phyloP scores from a whole-genome alignment of 2,888 invertebrate genomes.

The Amphipoea oculea region DNA sequence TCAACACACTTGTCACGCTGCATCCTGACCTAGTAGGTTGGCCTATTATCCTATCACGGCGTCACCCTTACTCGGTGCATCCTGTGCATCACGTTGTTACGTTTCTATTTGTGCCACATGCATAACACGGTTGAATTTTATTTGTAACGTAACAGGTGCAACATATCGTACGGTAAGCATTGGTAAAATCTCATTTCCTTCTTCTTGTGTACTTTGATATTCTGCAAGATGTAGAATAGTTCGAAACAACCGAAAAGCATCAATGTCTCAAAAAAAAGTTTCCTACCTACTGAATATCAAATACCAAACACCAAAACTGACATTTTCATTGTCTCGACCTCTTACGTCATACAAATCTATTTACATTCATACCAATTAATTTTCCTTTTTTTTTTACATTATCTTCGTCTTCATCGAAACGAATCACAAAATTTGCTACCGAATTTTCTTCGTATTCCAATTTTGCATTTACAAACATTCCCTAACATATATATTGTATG shows the following conservation, averaged over 20 bases:
- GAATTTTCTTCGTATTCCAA: background rate
- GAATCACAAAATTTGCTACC: background rate
- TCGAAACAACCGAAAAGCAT: background rate
- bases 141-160: background rate
- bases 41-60: slow-evolving; percentile 55
- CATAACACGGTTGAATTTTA: background rate
- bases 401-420: background rate
- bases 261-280: background rate
- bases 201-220: background rate
- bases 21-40: slow-evolving; percentile 56
- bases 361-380: background rate
- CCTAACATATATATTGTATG: background rate
- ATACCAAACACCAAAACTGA: too few relatives aligned
- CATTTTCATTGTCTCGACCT: background rate
- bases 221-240: background rate
- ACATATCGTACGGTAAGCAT: background rate
- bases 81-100: slow-evolving; percentile 28
- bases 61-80: slow-evolving; percentile 44
- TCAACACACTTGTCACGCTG: slow-evolving; percentile 27
- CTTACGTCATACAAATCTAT: background rate
- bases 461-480: background rate
- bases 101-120: slow-evolving; percentile 9
- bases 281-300: background rate
- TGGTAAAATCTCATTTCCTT: background rate
- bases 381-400: background rate